phyloP scores from a whole-genome alignment of 2,797 vertebrate species.

The Parauchenoglanis ngamensis region DNA sequence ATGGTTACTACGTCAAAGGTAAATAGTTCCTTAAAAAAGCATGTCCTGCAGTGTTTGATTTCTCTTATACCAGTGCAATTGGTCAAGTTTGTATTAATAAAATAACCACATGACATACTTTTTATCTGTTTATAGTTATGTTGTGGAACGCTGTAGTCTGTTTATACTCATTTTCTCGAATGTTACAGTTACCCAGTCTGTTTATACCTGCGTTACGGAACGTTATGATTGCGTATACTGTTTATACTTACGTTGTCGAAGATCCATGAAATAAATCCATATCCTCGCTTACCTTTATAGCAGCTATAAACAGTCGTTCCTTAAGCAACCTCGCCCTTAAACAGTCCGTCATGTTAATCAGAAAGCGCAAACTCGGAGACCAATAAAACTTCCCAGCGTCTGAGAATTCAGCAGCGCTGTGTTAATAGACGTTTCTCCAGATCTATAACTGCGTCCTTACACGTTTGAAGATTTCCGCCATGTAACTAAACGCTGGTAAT shows the following conservation, averaged over 20 bases:
- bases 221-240: neutral
- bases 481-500: neutral
- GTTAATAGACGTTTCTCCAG: neutral
- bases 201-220: neutral
- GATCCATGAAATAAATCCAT: neutral
- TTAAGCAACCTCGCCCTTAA: no score
- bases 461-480: neutral
- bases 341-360: neutral
- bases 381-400: neutral
- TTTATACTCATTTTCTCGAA: no score
- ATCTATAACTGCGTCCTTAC: neutral
- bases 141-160: neutral
- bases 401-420: neutral
- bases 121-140: neutral
- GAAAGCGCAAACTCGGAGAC: neutral
- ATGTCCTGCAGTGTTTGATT: neutral
- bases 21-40: neutral
- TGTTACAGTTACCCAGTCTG: neutral
- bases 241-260: neutral
- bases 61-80: no score
- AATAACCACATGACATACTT: no score
- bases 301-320: no score
- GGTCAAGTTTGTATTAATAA: no score
- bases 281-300: no score
- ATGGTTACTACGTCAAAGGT: neutral